Conservation (phyloP, 1,140 invertebrate genomes). For the Drosophila suzukii region DNA sequence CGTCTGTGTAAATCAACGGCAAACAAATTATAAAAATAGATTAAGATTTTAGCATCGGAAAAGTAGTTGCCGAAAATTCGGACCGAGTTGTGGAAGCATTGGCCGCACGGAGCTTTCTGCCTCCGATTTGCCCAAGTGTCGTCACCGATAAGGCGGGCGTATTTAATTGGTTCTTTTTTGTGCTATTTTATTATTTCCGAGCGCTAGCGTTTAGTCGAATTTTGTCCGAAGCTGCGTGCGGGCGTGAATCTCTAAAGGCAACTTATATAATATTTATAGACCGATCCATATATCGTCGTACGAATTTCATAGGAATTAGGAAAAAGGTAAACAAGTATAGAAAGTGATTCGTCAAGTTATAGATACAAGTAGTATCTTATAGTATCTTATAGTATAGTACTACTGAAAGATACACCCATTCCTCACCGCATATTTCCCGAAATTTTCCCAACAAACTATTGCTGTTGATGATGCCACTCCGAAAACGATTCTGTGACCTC, state of each 20-base stretch:
- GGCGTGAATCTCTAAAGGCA: constrained; percentile 42
- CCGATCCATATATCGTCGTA: constrained; percentile 1
- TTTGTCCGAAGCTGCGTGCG: constrained; percentile 69
- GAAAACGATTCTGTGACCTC: constrained; percentile 66
- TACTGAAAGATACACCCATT: neutral
- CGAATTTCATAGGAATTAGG: neutral
- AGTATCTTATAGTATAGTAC: too few species aligned
- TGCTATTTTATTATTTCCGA: constrained; percentile 41
- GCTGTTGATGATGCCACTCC: constrained; percentile 38
- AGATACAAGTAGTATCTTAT: neutral
- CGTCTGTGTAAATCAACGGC: constrained; percentile 40
- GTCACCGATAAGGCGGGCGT: constrained; percentile 67
- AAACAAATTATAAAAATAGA: constrained; percentile 74
- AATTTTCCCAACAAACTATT: constrained; percentile 36
- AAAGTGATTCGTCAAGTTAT: neutral
- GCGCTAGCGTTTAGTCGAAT: constrained; percentile 60
- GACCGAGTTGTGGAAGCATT: constrained; percentile 46
- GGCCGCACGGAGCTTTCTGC: constrained; percentile 34
- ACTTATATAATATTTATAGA: constrained; percentile 13
- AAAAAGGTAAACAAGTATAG: constrained; percentile 12
- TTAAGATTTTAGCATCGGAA: constrained; percentile 51
- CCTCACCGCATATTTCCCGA: neutral
- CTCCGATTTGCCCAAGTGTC: constrained; percentile 51
- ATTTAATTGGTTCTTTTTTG: constrained; percentile 68
- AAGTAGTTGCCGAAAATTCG: constrained; percentile 73